Percentiles rank a stretch among this genome's conserved stretches.
Evolutionary conservation across 2,888 invertebrate genomes (phyloP).

Genomic region (Conistra vaccinii): DNA sequence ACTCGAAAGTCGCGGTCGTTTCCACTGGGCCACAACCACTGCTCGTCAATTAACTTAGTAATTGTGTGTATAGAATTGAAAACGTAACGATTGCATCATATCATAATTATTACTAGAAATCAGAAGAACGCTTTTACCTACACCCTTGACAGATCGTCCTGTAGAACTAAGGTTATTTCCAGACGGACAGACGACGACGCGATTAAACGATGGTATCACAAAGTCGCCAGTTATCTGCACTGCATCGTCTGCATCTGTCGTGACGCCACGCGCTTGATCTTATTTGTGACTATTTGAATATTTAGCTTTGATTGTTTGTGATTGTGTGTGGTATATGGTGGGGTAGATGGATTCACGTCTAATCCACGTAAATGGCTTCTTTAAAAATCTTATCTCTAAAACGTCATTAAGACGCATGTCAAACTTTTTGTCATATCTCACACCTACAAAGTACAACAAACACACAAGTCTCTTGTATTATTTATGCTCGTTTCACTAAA

Average conservation of each 20-base stretch:
- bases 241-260: conserved; percentile 50
- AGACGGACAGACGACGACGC: conserved; percentile 22
- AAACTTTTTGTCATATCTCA: neutral
- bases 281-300: conserved; percentile 18
- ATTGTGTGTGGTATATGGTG: conserved; percentile 3
- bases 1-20: no score
- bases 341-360: no score
- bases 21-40: no score
- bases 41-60: no score
- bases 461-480: neutral
- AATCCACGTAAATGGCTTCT: no score
- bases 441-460: neutral
- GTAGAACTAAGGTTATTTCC: conserved; percentile 32
- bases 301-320: conserved; percentile 16
- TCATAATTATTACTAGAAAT: no score
- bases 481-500: neutral
- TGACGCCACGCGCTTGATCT: conserved; percentile 31
- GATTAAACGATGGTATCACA: conserved; percentile 43
- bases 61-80: no score
- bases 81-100: no score
- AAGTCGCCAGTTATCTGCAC: conserved; percentile 39
- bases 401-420: neutral
- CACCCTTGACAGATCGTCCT: no score
- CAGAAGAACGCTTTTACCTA: no score
- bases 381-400: no score